Base-by-base conservation (phyloP, 2,888 invertebrate species). In the Ellobium chinense region DNA sequence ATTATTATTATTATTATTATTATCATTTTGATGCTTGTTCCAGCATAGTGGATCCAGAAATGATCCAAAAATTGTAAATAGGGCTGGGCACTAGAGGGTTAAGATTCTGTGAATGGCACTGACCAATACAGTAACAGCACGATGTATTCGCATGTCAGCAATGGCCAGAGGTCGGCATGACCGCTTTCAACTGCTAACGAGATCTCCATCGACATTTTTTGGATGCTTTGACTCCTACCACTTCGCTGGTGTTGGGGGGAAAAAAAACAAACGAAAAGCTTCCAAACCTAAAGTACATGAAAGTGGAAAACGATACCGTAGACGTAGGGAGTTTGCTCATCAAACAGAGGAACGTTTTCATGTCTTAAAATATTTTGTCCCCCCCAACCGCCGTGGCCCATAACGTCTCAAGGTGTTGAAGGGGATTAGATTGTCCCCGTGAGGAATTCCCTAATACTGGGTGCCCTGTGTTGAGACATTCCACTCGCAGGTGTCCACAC, bases 291-390 rank as follows among this genome's bases (percentile, higher is more conserved):
- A 34, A 65, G 36, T n/a, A 65, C 65, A 36, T 68, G 39, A 24
- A 24, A 39, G 66, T n/a, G n/a, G 12, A 37, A 9, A 27, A n/a
- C 66, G 66, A 39, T 46, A 39, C 39, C 2, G 18, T 21, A 56
- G 31, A 14, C 62, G 24, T n/a, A n/a, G n/a, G 2, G 27, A 39
- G 73, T 62, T 39, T 36, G 34, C 73, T 73, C 29, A 56, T 27
- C 60, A 73, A 60, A 73, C 37, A 73, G 29, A 31, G 27, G 2
- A 37, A 14, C 4, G 73, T 34, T 37, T 62, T 73, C 62, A 37
- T 37, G 62, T 73, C 60, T 73, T 73, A 37, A 73, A 73, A 73
- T 39, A 73, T 62, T 73, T 37, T 62, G 27, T 73, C 37, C 60
- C 24, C 54, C n/a, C 18, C 21, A 24, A 24, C n/a, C n/a, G n/a